Percentiles rank a stretch among this genome's conserved stretches.
Conservation (phyloP, 2,888 invertebrate species). For the Cephalotes varians region DNA sequence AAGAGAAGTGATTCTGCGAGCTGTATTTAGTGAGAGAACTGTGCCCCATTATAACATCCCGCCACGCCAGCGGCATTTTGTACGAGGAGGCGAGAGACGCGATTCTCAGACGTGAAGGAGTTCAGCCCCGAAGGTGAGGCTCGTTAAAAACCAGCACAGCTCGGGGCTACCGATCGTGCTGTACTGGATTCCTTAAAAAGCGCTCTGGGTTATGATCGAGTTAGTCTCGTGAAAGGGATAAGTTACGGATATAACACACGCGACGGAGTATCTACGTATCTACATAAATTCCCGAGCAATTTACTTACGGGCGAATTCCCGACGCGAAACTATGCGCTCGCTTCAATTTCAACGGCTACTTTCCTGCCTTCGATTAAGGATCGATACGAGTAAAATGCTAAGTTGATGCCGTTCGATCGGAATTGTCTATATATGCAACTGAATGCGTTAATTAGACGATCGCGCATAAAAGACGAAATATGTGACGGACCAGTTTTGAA, state of each 20-base stretch:
- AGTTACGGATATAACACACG: neutral
- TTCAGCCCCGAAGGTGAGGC: slow-evolving; percentile 23
- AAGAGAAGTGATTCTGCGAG: slow-evolving; percentile 26
- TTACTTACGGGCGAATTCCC: slow-evolving; percentile 19
- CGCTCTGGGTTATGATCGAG: slow-evolving; percentile 35
- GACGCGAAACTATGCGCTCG: neutral
- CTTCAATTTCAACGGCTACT: neutral
- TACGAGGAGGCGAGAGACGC: neutral
- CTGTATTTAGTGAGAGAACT: slow-evolving; percentile 7
- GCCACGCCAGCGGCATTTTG: slow-evolving; percentile 13
- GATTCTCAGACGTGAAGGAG: slow-evolving; percentile 7
- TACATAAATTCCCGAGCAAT: slow-evolving; percentile 30
- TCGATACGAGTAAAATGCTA: neutral
- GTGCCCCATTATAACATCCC: slow-evolving; percentile 1
- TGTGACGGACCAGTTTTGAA: neutral
- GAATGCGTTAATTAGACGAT: slow-evolving; percentile 5
- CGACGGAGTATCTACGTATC: slow-evolving; percentile 10
- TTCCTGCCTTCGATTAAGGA: slow-evolving; percentile 1
- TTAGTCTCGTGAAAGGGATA: slow-evolving; percentile 47
- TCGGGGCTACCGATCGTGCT: slow-evolving; percentile 47
- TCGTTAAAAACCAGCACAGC: slow-evolving; percentile 52
- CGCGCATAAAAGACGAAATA: neutral
- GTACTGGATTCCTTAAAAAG: slow-evolving; percentile 57
- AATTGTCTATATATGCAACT: slow-evolving; percentile 5
- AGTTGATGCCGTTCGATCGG: neutral